phyloP scores from a whole-genome alignment of 2,888 invertebrate species.

The Trachelus stipa region DNA sequence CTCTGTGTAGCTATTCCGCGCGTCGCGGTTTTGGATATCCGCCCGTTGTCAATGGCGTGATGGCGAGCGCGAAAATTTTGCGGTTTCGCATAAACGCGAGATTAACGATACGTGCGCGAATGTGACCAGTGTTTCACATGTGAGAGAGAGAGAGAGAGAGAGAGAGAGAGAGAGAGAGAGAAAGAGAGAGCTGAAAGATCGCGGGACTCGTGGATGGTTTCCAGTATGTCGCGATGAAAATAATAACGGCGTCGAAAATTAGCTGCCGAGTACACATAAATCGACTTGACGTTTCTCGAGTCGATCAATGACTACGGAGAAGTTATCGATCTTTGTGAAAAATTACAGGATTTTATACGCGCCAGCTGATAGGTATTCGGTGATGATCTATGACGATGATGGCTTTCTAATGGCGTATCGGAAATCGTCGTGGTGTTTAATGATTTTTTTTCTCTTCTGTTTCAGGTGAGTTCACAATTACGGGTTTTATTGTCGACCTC shows the following conservation, averaged over 20 bases:
- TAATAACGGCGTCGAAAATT: neutral
- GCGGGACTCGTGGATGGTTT: too few species aligned
- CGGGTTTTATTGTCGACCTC: neutral
- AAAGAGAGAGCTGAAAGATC: neutral
- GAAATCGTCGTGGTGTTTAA: neutral
- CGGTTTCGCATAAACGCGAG: too few species aligned
- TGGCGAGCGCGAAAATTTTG: too few species aligned
- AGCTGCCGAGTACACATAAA: neutral
- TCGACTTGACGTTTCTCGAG: neutral
- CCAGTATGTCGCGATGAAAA: neutral
- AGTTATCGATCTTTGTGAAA: neutral
- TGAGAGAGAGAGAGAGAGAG: too few species aligned
- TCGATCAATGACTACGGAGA: neutral
- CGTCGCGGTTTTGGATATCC: too few species aligned
- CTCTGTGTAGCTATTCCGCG: too few species aligned
- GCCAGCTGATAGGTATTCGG: neutral
- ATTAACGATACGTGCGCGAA: too few species aligned
- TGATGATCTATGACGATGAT: neutral
- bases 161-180: too few species aligned
- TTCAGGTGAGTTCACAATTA: conserved; percentile 37
- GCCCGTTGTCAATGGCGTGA: too few species aligned
- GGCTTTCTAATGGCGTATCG: neutral
- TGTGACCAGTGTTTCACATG: too few species aligned
- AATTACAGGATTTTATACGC: neutral
- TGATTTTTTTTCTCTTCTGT: conserved; percentile 20